These are phyloP conservation scores for Apistogramma diplotaenia DNA, from an alignment of 2,113 vertebrate genomes.

Conservation along the genomic window DNA sequence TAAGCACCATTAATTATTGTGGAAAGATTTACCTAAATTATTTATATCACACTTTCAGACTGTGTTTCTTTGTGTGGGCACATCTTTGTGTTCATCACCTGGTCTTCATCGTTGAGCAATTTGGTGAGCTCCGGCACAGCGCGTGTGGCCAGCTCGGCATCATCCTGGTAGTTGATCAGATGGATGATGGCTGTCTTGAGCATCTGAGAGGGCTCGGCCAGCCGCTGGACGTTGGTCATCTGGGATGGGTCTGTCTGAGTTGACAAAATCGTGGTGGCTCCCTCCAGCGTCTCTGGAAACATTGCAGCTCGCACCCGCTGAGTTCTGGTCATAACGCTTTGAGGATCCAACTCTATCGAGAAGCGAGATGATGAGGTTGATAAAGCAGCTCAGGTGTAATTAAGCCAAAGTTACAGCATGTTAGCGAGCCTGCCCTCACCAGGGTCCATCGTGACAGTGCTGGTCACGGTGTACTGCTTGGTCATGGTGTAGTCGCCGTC, in stretches of 20 bases:
- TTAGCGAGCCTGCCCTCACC: conserved; percentile 22
- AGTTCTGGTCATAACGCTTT: conserved; percentile 84
- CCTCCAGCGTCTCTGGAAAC: conserved; percentile 87
- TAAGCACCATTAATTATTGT: background rate
- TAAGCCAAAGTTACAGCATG: background rate
- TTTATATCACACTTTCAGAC: background rate
- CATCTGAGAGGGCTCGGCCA: conserved; percentile 94
- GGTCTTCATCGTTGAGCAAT: conserved; percentile 94
- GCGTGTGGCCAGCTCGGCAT: conserved; percentile 90
- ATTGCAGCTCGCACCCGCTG: conserved; percentile 88
- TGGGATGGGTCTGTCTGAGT: conserved; percentile 86
- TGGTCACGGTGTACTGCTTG: conserved; percentile 82
- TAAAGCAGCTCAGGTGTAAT: background rate
- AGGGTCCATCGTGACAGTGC: conserved; percentile 68
- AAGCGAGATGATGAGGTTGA: background rate
- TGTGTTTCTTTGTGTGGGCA: background rate
- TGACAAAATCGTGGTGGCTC: conserved; percentile 77
- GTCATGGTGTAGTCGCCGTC: conserved; percentile 76
- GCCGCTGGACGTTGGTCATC: conserved; percentile 92
- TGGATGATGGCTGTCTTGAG: conserved; percentile 92
- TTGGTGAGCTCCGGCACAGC: conserved; percentile 97
- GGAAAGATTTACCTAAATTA: background rate
- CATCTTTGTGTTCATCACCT: conserved; percentile 63
- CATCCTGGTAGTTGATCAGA: conserved; percentile 98
- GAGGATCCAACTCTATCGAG: conserved; percentile 79